phyloP scores from a whole-genome alignment of 2,888 invertebrate genomes.

The Scrobipalpa atriplicella region DNA sequence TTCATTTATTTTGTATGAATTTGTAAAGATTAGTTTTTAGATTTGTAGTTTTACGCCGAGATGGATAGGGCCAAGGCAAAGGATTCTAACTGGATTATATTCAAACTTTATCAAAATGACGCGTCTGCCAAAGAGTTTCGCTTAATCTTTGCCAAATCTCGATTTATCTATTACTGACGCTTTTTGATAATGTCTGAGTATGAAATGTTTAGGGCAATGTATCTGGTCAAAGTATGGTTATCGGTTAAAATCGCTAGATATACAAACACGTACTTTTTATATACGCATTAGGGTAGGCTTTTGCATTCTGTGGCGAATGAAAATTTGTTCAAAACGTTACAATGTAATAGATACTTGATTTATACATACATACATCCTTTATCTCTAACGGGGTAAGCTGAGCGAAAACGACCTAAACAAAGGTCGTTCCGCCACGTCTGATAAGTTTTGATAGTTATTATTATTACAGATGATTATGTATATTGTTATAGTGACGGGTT shows the following conservation, averaged over 20 bases:
- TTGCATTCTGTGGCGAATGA: constrained; percentile 50
- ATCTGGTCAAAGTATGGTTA: constrained; percentile 70
- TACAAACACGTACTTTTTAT: constrained; percentile 62
- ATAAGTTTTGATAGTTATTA: too few relatives aligned
- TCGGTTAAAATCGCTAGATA: constrained; percentile 65
- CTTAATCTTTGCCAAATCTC: constrained; percentile 39
- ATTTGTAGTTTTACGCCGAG: constrained; percentile 42
- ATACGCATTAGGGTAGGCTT: constrained; percentile 75
- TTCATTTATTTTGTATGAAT: constrained; percentile 46
- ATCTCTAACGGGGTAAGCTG: too few relatives aligned
- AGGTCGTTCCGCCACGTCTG: too few relatives aligned
- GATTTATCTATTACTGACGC: constrained; percentile 36
- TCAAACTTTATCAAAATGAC: constrained; percentile 44
- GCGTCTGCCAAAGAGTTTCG: constrained; percentile 43
- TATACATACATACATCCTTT: too few relatives aligned
- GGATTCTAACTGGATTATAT: constrained; percentile 53
- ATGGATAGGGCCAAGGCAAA: constrained; percentile 55
- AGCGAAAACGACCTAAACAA: too few relatives aligned
- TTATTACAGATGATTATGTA: too few relatives aligned
- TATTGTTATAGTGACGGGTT: too few relatives aligned
- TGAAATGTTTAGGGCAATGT: constrained; percentile 50
- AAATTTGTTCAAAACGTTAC: constrained; percentile 38
- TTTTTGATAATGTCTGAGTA: constrained; percentile 39
- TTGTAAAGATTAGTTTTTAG: constrained; percentile 47
- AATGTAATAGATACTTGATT: background rate